phyloP scores from a whole-genome alignment of 2,797 vertebrate genomes.

The Hapalemur alaotrensis region DNA sequence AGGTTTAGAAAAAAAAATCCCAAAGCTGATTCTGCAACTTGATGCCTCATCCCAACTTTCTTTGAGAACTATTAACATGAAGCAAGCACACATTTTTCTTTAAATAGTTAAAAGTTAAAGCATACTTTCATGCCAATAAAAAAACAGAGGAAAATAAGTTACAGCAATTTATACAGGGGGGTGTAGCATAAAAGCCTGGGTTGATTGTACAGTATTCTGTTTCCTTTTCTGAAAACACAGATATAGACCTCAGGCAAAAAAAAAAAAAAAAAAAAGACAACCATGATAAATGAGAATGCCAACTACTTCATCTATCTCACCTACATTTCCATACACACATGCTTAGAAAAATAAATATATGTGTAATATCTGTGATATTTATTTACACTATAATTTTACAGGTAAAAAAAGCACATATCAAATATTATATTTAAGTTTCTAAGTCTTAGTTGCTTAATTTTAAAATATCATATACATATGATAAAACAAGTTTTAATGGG shows the following conservation, averaged over 20 bases:
- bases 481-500: conserved; percentile 9
- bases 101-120: conserved; percentile 11
- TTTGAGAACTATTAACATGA: conserved; percentile 37
- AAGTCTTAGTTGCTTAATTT: neutral
- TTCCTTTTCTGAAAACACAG: neutral
- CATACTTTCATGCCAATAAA: neutral
- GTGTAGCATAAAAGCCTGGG: neutral
- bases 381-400: conserved; percentile 17
- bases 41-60: neutral
- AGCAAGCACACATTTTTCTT: neutral
- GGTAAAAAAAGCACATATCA: neutral
- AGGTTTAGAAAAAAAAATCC: neutral
- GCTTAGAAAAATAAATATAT: neutral
- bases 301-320: neutral
- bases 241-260: neutral
- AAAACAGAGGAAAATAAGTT: neutral
- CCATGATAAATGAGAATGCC: neutral
- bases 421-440: neutral
- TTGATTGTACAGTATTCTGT: neutral
- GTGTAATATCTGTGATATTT: neutral
- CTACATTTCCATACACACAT: neutral
- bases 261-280: neutral
- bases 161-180: neutral
- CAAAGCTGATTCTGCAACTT: neutral
- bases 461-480: neutral